Base-by-base conservation (phyloP, 2,113 vertebrate species). In the Motacilla alba region DNA sequence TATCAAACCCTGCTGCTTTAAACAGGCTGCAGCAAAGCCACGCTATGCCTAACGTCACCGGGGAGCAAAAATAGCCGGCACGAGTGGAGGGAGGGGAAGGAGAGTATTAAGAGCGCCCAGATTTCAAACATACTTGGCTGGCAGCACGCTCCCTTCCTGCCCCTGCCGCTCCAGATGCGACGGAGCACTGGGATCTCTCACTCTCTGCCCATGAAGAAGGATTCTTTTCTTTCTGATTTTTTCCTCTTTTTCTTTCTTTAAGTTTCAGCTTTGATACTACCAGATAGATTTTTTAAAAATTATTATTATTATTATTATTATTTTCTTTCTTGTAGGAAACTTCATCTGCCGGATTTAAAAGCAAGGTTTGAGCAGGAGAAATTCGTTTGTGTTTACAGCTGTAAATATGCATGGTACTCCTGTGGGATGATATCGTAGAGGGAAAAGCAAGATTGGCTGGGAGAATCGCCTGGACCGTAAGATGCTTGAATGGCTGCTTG, bases 11-110 rank as follows among this genome's bases (percentile, higher is more conserved):
- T 96, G 93, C 91, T 95, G 0, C 97, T 97, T 97, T 97, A 94
- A 97, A 96, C 82, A 58, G 47, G 74, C 94, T 96, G 96, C 92
- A 95, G 92, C 90, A 74, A 86, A 95, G 87, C 94, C 92, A 83
- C 82, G 90, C 91, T 94, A 70, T 80, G 91, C 85, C 76, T 56
- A 79, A 95, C 96, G 97, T 97, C 96, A 97, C 50, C 4, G 23
- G 84, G 94, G 43, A 92, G 87, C 96, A 96, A 96, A 97, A 97
- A 97, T 96, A 97, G 96, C 91, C 93, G 93, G 94, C 96, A 43
- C 70, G 95, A 97, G 97, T 94, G 87, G 93, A 96, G 93, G 94
- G 90, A 95, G 91, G 95, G 90, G 95, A 95, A 79, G 30, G 91
- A 12, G 94, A 95, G 95, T 72, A 93, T 73, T 76, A 92, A 91